Evolutionary conservation across 2,113 vertebrate species (phyloP), one percentile per base, ranked within the genome.

Genomic region (Machaerirhynchus nigripectus): DNA sequence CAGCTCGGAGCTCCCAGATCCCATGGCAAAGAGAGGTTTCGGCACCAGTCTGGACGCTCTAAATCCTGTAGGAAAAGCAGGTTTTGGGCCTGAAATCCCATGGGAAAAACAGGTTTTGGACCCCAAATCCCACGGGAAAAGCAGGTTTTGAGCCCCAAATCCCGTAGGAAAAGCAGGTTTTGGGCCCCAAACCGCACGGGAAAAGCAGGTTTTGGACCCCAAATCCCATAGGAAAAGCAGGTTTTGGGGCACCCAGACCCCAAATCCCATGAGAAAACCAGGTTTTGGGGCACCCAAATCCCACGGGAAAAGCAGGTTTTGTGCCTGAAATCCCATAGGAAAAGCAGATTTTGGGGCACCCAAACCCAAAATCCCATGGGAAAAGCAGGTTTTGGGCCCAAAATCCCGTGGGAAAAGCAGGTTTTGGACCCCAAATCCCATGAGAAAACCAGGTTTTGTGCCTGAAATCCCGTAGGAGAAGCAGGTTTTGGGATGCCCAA

Each of bases 321-420:
- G n/a, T n/a, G n/a, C n/a, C n/a, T n/a, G n/a, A n/a, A n/a, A n/a
- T n/a, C n/a, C n/a, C n/a, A n/a, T n/a, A n/a, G n/a, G n/a, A n/a
- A n/a, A n/a, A n/a, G n/a, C n/a, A n/a, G n/a, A n/a, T n/a, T n/a
- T n/a, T n/a, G n/a, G n/a, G n/a, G n/a, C n/a, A n/a, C n/a, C n/a
- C n/a, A n/a, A n/a, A n/a, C n/a, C n/a, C n/a, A n/a, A n/a, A 65
- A 8, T 4, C 20, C 42, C 4, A 3, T 9, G 0, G 31, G 21
- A 46, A 2, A 9, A 9, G 5, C 10, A 30, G 7, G 0, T 21
- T 40, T 24, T 31, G 20, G 18, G 52, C 30, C 52, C 59, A 26
- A 19, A 39, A 61, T 10, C 37, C 37, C 37, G 3, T 19, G 2
- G 37, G 55, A n/a, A 2, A 42, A 42, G 42, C 20, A 9, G 12